A percentile compares a stretch with the other conserved stretches of the same genome.
Conservation (phyloP, 2,797 vertebrate genomes). For the Adrianichthys oophorus region DNA sequence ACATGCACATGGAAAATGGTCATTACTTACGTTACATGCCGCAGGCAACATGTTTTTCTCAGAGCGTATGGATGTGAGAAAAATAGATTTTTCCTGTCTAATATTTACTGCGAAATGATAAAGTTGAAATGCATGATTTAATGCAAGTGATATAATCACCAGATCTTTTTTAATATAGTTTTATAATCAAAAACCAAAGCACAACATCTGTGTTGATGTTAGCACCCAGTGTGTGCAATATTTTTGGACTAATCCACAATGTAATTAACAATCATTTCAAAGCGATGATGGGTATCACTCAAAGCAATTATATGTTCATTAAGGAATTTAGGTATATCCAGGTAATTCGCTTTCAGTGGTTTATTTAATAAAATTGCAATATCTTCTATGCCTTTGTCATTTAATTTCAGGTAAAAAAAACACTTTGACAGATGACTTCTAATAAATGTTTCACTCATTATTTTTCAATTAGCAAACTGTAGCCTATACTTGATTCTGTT, state of each 20-base stretch:
- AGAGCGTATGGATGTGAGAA: background rate
- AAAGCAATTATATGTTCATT: conserved; percentile 42
- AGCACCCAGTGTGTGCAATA: background rate
- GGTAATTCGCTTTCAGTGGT: conserved; percentile 35
- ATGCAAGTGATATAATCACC: conserved; percentile 15
- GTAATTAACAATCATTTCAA: conserved; percentile 21
- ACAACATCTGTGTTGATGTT: too few relatives aligned
- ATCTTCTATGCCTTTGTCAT: conserved; percentile 42
- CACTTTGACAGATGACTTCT: conserved; percentile 66
- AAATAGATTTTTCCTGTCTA: conserved; percentile 21
- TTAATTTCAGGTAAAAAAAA: conserved; percentile 43
- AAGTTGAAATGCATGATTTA: conserved; percentile 19
- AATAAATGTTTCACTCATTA: conserved; percentile 79
- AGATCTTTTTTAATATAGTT: too few relatives aligned
- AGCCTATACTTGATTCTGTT: conserved; percentile 50
- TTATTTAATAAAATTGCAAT: conserved; percentile 57
- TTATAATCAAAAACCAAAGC: too few relatives aligned
- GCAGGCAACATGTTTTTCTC: conserved; percentile 15
- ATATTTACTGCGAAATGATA: conserved; percentile 10
- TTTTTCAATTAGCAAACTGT: conserved; percentile 76
- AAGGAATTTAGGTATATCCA: conserved; percentile 48
- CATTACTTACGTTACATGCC: conserved; percentile 20
- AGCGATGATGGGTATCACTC: conserved; percentile 17
- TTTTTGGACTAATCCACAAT: conserved; percentile 15
- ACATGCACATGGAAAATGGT: conserved; percentile 14